Evolutionary conservation across 2,888 invertebrate genomes (phyloP).

Genomic region (Halictus ligatus): DNA sequence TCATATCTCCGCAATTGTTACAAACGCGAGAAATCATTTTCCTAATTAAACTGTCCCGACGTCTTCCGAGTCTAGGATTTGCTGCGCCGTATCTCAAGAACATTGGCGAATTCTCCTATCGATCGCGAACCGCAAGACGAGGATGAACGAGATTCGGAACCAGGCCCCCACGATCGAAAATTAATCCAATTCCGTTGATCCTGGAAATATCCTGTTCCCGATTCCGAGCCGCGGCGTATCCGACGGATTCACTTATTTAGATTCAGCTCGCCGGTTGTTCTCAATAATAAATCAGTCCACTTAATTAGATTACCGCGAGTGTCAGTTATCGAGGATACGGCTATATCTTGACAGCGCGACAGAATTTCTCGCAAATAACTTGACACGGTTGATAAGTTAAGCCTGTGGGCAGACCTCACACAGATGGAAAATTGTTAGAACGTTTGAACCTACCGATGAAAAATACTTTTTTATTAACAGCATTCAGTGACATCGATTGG

Average conservation of each 20-base stretch:
- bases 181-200: conserved; percentile 50
- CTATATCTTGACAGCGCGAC: conserved; percentile 41
- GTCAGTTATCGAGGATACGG: conserved; percentile 38
- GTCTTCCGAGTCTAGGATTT: conserved; percentile 8
- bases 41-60: neutral
- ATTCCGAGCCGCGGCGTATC: conserved; percentile 39
- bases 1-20: neutral
- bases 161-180: conserved; percentile 41
- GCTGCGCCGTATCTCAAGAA: neutral
- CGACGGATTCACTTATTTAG: conserved; percentile 28
- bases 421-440: neutral
- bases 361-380: conserved; percentile 46
- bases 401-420: conserved; percentile 21
- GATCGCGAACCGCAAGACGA: conserved; percentile 5
- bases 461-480: neutral
- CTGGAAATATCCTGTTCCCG: conserved; percentile 61
- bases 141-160: conserved; percentile 37
- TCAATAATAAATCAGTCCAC: conserved; percentile 58
- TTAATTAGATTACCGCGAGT: conserved; percentile 53
- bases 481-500: neutral
- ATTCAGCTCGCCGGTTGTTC: conserved; percentile 9
- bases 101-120: conserved; percentile 7
- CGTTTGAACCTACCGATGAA: neutral
- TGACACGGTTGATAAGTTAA: conserved; percentile 41
- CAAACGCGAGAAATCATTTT: neutral